phyloP scores from a whole-genome alignment of 2,797 vertebrate genomes.

The Capromys pilorides region DNA sequence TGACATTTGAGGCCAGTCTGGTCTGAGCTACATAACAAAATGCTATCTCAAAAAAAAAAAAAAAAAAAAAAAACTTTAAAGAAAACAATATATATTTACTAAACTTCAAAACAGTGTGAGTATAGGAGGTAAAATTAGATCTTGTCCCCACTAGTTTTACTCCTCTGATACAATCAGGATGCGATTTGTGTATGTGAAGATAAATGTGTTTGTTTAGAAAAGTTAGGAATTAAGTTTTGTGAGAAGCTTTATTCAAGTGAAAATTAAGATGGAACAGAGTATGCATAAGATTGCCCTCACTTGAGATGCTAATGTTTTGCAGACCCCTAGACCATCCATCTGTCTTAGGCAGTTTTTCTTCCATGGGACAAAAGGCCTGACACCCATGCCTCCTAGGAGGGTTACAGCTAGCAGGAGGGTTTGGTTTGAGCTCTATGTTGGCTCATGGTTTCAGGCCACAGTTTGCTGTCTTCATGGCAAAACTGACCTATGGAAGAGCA shows the following conservation, averaged over 20 bases:
- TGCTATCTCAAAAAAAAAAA: not conserved
- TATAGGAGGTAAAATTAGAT: not conserved
- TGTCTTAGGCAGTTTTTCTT: not conserved
- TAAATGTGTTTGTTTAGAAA: not conserved
- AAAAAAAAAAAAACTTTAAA: not conserved
- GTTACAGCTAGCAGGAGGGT: not conserved
- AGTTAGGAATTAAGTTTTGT: not conserved
- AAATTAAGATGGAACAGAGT: not conserved
- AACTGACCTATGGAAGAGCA: not conserved
- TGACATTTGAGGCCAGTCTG: not conserved
- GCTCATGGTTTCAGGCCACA: not conserved
- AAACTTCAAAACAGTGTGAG: slow-evolving; percentile 8
- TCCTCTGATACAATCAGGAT: not conserved
- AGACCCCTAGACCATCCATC: not conserved
- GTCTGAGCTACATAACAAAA: not conserved
- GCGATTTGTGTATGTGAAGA: not conserved
- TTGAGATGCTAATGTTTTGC: not conserved
- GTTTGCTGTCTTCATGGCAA: not conserved
- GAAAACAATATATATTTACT: not conserved
- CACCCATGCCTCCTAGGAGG: not conserved
- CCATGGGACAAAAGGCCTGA: not conserved
- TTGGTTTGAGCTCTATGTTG: not conserved
- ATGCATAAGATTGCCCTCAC: not conserved
- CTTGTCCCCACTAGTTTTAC: not conserved
- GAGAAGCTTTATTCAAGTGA: not conserved